phyloP scores from a whole-genome alignment of 2,888 invertebrate genomes.

The Creontiades dilutus region DNA sequence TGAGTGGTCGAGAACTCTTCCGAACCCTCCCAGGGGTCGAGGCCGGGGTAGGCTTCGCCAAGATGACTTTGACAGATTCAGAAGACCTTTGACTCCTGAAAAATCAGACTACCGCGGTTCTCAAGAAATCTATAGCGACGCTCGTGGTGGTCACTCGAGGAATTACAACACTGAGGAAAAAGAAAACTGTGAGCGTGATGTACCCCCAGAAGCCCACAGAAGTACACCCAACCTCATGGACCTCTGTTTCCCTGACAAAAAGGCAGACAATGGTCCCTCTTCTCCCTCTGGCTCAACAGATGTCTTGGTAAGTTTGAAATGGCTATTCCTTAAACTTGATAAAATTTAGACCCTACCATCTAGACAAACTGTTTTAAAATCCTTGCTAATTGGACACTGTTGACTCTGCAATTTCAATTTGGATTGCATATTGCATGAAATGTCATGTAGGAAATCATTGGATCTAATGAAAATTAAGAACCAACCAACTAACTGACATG shows the following conservation, averaged over 20 bases:
- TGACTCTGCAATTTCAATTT: too few relatives aligned
- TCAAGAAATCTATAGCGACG: neutral
- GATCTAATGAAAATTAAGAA: too few relatives aligned
- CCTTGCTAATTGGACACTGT: too few relatives aligned
- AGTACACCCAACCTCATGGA: slow-evolving; percentile 12
- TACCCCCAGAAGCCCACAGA: neutral
- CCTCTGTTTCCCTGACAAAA: neutral
- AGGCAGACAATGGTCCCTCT: neutral
- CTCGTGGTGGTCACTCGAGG: neutral
- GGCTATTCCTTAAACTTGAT: too few relatives aligned
- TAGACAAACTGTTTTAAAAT: too few relatives aligned
- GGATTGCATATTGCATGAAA: too few relatives aligned
- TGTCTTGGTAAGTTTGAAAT: slow-evolving; percentile 51
- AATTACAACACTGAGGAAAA: slow-evolving; percentile 37
- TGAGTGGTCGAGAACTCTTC: slow-evolving; percentile 80
- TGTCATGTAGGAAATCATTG: too few relatives aligned
- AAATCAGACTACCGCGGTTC: neutral
- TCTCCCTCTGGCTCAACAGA: slow-evolving; percentile 49
- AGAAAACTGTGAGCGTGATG: slow-evolving; percentile 48
- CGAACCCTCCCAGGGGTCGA: slow-evolving; percentile 82
- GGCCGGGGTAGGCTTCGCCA: slow-evolving; percentile 78
- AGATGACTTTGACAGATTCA: slow-evolving; percentile 56
- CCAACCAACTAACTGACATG: too few relatives aligned
- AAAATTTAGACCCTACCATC: too few relatives aligned
- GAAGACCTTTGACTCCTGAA: slow-evolving; percentile 46